phyloP scores from a whole-genome alignment of 2,888 invertebrate genomes.

The Chymomyza fuscimana region DNA sequence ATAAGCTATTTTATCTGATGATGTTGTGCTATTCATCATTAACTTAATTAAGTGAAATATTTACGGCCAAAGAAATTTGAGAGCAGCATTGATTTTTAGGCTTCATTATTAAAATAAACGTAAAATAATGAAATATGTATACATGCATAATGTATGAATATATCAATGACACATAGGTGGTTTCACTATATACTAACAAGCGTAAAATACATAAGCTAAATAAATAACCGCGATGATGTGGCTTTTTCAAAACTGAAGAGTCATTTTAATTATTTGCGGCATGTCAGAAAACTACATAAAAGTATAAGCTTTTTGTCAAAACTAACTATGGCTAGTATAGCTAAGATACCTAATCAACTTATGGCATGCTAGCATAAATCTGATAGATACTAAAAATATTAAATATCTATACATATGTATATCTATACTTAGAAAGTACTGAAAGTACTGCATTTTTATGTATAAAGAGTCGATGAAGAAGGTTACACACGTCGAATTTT shows the following conservation, averaged over 20 bases:
- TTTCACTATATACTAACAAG: background rate
- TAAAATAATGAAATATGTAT: background rate
- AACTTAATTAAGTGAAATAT: background rate
- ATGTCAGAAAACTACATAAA: background rate
- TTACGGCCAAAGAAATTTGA: background rate
- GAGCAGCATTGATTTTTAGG: background rate
- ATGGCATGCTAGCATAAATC: too few relatives aligned
- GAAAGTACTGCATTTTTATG: too few relatives aligned
- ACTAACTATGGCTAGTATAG: too few relatives aligned
- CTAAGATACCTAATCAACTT: too few relatives aligned
- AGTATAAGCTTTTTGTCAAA: too few relatives aligned
- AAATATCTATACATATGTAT: too few relatives aligned
- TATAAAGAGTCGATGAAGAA: too few relatives aligned
- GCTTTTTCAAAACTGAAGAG: background rate
- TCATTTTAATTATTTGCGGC: background rate
- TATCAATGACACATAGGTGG: background rate
- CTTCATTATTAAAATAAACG: too few relatives aligned
- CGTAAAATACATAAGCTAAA: background rate
- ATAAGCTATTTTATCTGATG: too few relatives aligned
- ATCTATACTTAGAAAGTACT: too few relatives aligned
- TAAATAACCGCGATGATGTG: background rate
- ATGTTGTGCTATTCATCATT: background rate
- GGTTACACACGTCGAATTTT: too few relatives aligned
- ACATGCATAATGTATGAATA: background rate
- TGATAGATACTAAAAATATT: too few relatives aligned